phyloP scores from a whole-genome alignment of 2,113 vertebrate species.

The western clawed frog (Xenopus tropicalis) region DNA sequence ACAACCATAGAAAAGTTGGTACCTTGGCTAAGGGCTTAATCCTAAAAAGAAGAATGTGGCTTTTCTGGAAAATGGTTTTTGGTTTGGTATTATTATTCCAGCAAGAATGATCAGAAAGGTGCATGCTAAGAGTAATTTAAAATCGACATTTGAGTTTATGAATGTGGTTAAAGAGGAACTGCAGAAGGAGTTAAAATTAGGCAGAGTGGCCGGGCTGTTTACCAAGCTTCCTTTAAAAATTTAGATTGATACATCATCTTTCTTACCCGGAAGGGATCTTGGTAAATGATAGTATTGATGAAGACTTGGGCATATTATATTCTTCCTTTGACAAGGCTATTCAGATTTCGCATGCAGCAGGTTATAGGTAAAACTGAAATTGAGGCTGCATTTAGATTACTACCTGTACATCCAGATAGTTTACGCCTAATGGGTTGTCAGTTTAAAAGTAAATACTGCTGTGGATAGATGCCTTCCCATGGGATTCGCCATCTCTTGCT shows the following conservation, averaged over 20 bases:
- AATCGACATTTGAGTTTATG: not conserved
- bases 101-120: not conserved
- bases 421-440: too few species aligned
- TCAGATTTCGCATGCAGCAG: not conserved
- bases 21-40: not conserved
- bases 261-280: not conserved
- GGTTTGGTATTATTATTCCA: not conserved
- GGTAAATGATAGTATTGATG: not conserved
- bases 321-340: not conserved
- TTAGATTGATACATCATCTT: not conserved
- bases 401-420: too few species aligned
- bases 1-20: not conserved
- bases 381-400: not conserved
- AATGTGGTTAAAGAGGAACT: not conserved
- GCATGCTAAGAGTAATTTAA: not conserved
- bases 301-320: not conserved
- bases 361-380: not conserved
- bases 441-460: too few species aligned
- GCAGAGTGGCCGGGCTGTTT: not conserved
- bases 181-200: not conserved
- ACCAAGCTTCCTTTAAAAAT: not conserved
- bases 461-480: too few species aligned
- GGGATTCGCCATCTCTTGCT: too few species aligned
- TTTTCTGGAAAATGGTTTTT: not conserved
- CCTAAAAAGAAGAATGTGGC: not conserved